Evolutionary conservation across 1,140 invertebrate genomes (phyloP), one percentile per base, ranked within the genome.

Genomic region (Musca domestica): DNA sequence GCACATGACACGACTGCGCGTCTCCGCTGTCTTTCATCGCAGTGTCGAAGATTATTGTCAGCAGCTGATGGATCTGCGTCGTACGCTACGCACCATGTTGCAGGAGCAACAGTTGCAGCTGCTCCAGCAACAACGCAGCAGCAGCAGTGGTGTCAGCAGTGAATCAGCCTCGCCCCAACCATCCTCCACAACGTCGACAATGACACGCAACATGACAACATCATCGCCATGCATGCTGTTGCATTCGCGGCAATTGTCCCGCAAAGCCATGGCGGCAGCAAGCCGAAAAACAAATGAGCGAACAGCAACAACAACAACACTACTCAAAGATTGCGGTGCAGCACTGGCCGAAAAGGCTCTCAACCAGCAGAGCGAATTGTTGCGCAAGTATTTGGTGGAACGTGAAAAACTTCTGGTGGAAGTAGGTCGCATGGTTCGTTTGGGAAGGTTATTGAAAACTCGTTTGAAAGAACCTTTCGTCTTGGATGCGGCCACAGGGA

Each of bases 11-110:
- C 84, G 92, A 10, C 82, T 93, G 5, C 85, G 90, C 69, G 91
- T 92, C 7, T 90, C 89, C 1, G 89, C 89, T 14, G 89, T 92
- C 47, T 93, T 93, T 73, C 87, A 92, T 78, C 84, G 89, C 69
- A 90, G 87, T 64, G 88, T 92, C 49, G 88, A 92, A 74, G 88
- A 92, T 77, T 87, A 89, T 56, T 89, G 87, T 67, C 83, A 80
- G 23, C 86, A 87, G 71, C 70, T 90, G 48, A 76, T 82, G 15
- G 86, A 88, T 66, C 73, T 90, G 30, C 84, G 85, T 15, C 82
- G 85, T 34, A 82, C 83, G 2, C 83, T 88, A n/a, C 83, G 79
- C 52, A 82, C 74, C 79, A 83, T 74, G 30, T 74, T 73, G 34
- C 71, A 69, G 30, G 72, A 77, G 6, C 76, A 73, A n/a, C 68